Evolutionary conservation across 2,888 invertebrate genomes (phyloP).

Genomic region (Didymodactylos carnosus): DNA sequence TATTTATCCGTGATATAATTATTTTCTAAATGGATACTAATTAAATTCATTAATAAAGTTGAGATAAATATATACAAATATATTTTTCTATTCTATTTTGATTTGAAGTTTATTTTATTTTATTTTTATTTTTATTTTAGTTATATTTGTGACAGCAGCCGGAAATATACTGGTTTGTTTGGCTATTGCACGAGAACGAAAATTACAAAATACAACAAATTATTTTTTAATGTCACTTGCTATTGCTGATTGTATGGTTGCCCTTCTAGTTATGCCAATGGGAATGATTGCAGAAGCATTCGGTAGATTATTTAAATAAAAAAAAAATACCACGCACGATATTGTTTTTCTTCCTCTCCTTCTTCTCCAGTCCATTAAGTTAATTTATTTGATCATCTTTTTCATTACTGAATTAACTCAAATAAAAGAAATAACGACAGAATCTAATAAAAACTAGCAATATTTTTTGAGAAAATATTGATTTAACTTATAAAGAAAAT

Average conservation of each 20-base stretch:
- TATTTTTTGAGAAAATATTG: too few relatives aligned
- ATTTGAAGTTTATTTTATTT: too few relatives aligned
- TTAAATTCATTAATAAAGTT: too few relatives aligned
- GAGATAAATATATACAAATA: too few relatives aligned
- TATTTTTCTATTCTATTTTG: too few relatives aligned
- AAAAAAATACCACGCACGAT: neutral
- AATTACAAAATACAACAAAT: conserved; percentile 80
- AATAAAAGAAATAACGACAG: too few relatives aligned
- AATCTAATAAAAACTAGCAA: neutral
- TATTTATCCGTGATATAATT: too few relatives aligned
- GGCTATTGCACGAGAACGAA: conserved; percentile 67
- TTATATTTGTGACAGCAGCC: neutral
- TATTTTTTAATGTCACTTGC: conserved; percentile 79
- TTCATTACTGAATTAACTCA: too few relatives aligned
- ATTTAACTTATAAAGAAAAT: too few relatives aligned
- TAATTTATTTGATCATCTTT: neutral
- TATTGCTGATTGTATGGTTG: conserved; percentile 75
- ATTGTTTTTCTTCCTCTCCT: neutral
- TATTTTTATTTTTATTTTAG: neutral
- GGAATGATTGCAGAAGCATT: conserved; percentile 76
- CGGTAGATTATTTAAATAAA: conserved; percentile 45
- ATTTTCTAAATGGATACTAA: too few relatives aligned
- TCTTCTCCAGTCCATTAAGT: neutral
- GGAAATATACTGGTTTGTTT: conserved; percentile 81
- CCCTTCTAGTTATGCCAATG: conserved; percentile 81